phyloP scores from a whole-genome alignment of 2,888 invertebrate genomes.

The Rosalia funebris region DNA sequence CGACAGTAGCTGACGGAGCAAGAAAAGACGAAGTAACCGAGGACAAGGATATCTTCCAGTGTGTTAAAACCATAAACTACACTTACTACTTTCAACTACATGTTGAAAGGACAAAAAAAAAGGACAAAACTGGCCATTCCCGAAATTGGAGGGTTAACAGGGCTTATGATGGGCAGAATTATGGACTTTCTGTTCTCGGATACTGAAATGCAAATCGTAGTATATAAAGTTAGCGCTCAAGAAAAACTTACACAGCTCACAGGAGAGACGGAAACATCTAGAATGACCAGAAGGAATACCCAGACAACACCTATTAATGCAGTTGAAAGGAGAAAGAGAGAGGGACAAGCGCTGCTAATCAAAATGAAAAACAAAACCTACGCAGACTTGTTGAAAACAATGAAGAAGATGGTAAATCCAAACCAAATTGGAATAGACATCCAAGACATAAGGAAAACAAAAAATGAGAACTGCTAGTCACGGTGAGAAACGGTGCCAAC shows the following conservation, averaged over 20 bases:
- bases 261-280: not conserved
- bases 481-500: slow-evolving; percentile 27
- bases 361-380: slow-evolving; percentile 8
- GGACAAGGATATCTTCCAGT: slow-evolving; percentile 8
- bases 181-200: too few species aligned
- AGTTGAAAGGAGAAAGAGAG: too few species aligned
- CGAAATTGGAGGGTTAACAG: slow-evolving; percentile 23
- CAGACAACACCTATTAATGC: not conserved
- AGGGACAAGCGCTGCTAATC: too few species aligned
- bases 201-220: slow-evolving; percentile 26
- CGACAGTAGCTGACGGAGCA: slow-evolving; percentile 3
- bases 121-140: slow-evolving; percentile 23
- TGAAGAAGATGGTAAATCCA: slow-evolving; percentile 19
- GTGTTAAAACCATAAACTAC: slow-evolving; percentile 19
- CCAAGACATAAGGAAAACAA: slow-evolving; percentile 8
- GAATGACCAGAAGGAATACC: not conserved
- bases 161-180: slow-evolving; percentile 13
- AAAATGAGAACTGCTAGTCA: slow-evolving; percentile 26
- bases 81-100: too few species aligned
- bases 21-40: slow-evolving; percentile 11
- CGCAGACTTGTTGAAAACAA: slow-evolving; percentile 20
- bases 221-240: not conserved
- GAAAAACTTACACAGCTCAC: too few species aligned
- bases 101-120: slow-evolving; percentile 1
- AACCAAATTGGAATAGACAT: slow-evolving; percentile 1